phyloP scores from a whole-genome alignment of 1,140 invertebrate genomes.

The Plodia interpunctella region DNA sequence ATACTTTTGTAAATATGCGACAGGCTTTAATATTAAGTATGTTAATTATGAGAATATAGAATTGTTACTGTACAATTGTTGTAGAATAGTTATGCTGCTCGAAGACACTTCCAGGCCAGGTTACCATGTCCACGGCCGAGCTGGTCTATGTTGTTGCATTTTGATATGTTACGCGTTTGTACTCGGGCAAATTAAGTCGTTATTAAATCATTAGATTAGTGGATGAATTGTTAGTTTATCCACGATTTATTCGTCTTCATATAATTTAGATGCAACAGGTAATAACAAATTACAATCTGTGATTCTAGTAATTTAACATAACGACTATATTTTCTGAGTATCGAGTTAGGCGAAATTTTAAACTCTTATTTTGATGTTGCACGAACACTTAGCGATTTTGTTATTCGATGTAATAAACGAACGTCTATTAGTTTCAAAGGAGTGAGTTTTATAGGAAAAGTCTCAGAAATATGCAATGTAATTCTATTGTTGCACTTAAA shows the following conservation, averaged over 20 bases:
- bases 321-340: background rate
- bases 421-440: background rate
- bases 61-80: conserved; percentile 74
- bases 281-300: background rate
- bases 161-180: background rate
- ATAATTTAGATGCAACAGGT: too few species aligned
- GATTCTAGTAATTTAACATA: background rate
- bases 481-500: conserved; percentile 39
- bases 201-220: background rate
- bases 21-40: conserved; percentile 68
- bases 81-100: conserved; percentile 30
- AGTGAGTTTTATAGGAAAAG: background rate
- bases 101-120: conserved; percentile 25
- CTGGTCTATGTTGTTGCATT: conserved; percentile 1
- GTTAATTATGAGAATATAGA: conserved; percentile 50
- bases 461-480: conserved; percentile 31
- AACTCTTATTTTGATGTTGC: background rate
- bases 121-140: background rate
- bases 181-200: background rate
- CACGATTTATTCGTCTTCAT: too few species aligned
- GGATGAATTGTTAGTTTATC: too few species aligned
- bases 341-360: background rate
- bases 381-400: conserved; percentile 3
- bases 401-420: background rate
- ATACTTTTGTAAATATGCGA: conserved; percentile 50